Evolutionary conservation across 2,888 invertebrate species (phyloP).

Genomic region (Aphelenchoides bicaudatus): DNA sequence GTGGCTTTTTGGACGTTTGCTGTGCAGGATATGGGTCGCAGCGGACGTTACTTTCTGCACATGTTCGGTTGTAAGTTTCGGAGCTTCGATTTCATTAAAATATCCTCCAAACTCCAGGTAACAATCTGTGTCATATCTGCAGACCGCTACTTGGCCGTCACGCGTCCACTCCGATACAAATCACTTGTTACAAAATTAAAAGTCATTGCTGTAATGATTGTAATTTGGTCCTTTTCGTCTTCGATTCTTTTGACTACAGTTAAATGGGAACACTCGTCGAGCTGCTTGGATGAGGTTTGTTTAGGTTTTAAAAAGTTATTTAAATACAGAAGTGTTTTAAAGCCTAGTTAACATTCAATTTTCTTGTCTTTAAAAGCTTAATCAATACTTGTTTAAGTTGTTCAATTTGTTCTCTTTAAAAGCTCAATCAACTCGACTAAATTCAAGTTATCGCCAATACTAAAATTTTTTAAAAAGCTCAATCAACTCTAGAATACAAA

Average conservation of each 20-base stretch:
- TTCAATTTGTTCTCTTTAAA: no score
- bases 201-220: slow-evolving; percentile 51
- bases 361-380: slow-evolving; percentile 10
- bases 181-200: slow-evolving; percentile 53
- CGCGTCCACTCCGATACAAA: slow-evolving; percentile 60
- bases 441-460: no score
- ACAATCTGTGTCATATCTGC: slow-evolving; percentile 66
- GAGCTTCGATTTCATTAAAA: slow-evolving; percentile 9
- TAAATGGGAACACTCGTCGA: slow-evolving; percentile 47
- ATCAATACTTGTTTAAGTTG: no score
- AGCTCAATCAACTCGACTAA: no score
- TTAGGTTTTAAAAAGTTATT: slow-evolving; percentile 11
- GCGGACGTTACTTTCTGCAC: slow-evolving; percentile 68
- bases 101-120: slow-evolving; percentile 54
- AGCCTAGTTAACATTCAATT: slow-evolving; percentile 3
- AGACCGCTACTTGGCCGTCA: slow-evolving; percentile 61
- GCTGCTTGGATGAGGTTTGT: slow-evolving; percentile 47
- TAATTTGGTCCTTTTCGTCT: slow-evolving; percentile 57
- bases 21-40: slow-evolving; percentile 67
- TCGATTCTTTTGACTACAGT: slow-evolving; percentile 56
- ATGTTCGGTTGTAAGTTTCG: slow-evolving; percentile 64
- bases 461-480: no score
- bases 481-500: no score
- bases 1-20: slow-evolving; percentile 65
- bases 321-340: slow-evolving; percentile 18